Percentiles rank a stretch among this genome's conserved stretches.
Evolutionary conservation across 2,113 vertebrate species (phyloP).

Genomic region (Mustela lutreola): DNA sequence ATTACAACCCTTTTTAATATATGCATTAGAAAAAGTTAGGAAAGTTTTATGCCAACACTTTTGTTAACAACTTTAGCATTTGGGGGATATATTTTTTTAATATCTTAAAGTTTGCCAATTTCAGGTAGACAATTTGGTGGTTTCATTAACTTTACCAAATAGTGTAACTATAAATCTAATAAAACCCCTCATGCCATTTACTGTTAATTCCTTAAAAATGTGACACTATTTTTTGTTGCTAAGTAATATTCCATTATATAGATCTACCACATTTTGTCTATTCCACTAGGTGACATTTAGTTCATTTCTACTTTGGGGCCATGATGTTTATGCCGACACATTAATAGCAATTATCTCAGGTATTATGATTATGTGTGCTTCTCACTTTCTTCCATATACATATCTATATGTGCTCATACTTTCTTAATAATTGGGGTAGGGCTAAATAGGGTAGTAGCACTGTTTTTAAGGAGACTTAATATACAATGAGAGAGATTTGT

Average conservation of each 20-base stretch:
- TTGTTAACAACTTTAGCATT: not conserved
- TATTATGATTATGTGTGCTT: not conserved
- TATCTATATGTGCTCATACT: not conserved
- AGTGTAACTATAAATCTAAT: not conserved
- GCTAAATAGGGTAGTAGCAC: not conserved
- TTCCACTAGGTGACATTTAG: not conserved
- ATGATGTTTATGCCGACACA: not conserved
- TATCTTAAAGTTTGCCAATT: not conserved
- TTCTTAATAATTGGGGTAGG: not conserved
- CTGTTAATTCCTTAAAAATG: not conserved
- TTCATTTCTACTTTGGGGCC: not conserved
- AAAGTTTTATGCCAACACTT: not conserved
- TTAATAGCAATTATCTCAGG: not conserved
- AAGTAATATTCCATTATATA: not conserved
- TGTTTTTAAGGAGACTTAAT: not conserved
- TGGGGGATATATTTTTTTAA: not conserved
- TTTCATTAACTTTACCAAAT: not conserved
- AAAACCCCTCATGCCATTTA: not conserved
- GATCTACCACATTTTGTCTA: not conserved
- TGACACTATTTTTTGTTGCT: not conserved
- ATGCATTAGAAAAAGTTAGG: not conserved
- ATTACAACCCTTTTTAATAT: not conserved
- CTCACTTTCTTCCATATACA: not conserved
- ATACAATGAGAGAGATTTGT: not conserved
- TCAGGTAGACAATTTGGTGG: not conserved